Conservation (phyloP, 2,888 invertebrate species). For the Therioaphis trifolii region DNA sequence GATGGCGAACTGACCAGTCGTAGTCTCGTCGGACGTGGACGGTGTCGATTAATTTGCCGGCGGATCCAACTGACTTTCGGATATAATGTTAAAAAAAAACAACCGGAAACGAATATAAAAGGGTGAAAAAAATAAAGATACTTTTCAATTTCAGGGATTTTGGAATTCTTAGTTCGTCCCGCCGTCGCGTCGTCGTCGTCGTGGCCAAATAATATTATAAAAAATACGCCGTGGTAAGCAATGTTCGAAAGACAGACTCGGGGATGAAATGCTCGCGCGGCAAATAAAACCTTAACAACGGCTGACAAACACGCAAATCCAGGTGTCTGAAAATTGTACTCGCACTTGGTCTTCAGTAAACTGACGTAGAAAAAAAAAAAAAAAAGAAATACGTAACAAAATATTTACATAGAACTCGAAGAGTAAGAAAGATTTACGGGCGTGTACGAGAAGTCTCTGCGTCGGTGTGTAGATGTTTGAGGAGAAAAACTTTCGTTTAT, state of each 20-base stretch:
- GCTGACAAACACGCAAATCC: constrained; percentile 36
- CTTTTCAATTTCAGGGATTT: background rate
- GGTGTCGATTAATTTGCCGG: background rate
- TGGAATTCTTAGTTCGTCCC: background rate
- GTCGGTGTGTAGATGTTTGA: background rate
- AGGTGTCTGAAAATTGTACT: constrained; percentile 26
- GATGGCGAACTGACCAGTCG: background rate
- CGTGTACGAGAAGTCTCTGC: background rate
- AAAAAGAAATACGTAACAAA: background rate
- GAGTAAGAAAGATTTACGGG: constrained; percentile 24
- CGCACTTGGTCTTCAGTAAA: constrained; percentile 18
- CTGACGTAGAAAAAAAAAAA: background rate
- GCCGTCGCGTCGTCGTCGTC: background rate
- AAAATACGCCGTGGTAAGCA: too few species aligned
- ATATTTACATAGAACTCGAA: constrained; percentile 21
- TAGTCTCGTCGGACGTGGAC: background rate
- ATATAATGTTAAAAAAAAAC: background rate
- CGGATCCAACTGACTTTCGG: too few species aligned
- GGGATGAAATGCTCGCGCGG: background rate
- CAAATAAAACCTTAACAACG: background rate
- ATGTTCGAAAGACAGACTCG: background rate
- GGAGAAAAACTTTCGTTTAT: background rate
- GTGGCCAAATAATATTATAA: too few species aligned
- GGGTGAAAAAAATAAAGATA: too few species aligned
- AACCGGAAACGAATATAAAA: background rate